These are phyloP conservation scores for Epistrophe grossulariae DNA, from an alignment of 2,888 invertebrate species.

Conservation along the genomic window DNA sequence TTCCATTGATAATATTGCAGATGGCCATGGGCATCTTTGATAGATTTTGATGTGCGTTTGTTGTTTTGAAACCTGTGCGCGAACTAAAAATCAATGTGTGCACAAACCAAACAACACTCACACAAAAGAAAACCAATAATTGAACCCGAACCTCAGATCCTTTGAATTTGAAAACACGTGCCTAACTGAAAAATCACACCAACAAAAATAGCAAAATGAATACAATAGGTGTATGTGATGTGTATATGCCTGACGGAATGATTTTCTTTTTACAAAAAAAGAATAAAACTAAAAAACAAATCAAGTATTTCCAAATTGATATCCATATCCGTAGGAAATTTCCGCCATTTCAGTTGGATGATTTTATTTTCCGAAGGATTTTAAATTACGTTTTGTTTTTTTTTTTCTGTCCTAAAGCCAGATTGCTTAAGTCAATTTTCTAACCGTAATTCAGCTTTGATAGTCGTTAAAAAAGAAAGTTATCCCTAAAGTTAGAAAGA, in stretches of 20 bases:
- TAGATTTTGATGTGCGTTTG: not conserved
- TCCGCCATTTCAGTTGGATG: slow-evolving; percentile 17
- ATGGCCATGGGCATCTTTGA: slow-evolving; percentile 6
- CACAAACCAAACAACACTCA: not conserved
- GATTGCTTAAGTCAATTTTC: slow-evolving; percentile 13
- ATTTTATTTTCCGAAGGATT: slow-evolving; percentile 5
- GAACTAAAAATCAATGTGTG: not conserved
- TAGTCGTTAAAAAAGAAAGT: not conserved
- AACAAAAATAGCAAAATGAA: not conserved
- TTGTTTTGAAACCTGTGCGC: not conserved
- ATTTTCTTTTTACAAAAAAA: not conserved
- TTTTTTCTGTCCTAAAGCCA: not conserved
- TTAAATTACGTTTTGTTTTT: not conserved
- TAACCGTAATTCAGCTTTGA: slow-evolving; percentile 1
- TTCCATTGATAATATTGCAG: not conserved
- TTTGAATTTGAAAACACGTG: slow-evolving; percentile 3
- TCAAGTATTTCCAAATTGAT: slow-evolving; percentile 10
- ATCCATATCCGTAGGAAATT: slow-evolving; percentile 12
- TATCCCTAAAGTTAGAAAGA: not conserved
- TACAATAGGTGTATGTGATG: not conserved
- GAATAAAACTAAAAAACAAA: not conserved
- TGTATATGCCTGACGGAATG: not conserved
- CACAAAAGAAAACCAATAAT: slow-evolving; percentile 10
- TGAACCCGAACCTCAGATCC: not conserved
- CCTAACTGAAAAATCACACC: not conserved